Evolutionary conservation across 1,140 invertebrate genomes (phyloP).

Genomic region (Drosophila novamexicana): DNA sequence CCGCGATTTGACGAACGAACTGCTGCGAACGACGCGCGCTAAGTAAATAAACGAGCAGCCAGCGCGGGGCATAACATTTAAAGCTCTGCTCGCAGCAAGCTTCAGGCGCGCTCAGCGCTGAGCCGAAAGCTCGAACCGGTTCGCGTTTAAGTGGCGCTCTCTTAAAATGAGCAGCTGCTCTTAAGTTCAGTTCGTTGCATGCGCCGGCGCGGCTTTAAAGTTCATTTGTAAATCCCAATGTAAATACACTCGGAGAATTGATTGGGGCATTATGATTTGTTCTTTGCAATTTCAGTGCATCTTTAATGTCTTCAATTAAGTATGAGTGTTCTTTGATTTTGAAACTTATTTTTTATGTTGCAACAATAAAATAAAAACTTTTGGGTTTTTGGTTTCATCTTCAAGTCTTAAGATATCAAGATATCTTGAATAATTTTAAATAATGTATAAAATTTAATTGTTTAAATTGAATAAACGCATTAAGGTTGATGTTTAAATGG

Average conservation of each 20-base stretch:
- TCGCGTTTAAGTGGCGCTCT: conserved; percentile 14
- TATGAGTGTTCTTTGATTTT: too few species aligned
- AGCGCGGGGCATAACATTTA: conserved; percentile 53
- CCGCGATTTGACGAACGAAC: conserved; percentile 37
- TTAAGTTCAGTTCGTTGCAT: conserved; percentile 11
- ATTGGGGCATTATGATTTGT: too few species aligned
- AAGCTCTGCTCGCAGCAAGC: conserved; percentile 41
- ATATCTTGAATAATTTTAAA: too few species aligned
- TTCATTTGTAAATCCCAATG: conserved; percentile 37
- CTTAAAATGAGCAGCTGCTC: not conserved
- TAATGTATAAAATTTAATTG: too few species aligned
- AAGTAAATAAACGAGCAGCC: conserved; percentile 60
- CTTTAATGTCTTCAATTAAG: too few species aligned
- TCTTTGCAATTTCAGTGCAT: too few species aligned
- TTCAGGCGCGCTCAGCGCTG: not conserved
- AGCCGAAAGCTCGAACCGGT: conserved; percentile 43
- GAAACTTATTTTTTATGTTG: too few species aligned
- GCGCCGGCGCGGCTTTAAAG: conserved; percentile 4
- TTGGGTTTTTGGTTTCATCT: too few species aligned
- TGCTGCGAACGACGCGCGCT: conserved; percentile 50
- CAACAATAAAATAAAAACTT: too few species aligned
- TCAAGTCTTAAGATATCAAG: too few species aligned
- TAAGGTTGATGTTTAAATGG: too few species aligned
- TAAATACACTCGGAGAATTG: conserved; percentile 19
- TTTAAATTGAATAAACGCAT: too few species aligned